Base-by-base conservation (phyloP, 2,888 invertebrate genomes). In the Hermodice carunculata region DNA sequence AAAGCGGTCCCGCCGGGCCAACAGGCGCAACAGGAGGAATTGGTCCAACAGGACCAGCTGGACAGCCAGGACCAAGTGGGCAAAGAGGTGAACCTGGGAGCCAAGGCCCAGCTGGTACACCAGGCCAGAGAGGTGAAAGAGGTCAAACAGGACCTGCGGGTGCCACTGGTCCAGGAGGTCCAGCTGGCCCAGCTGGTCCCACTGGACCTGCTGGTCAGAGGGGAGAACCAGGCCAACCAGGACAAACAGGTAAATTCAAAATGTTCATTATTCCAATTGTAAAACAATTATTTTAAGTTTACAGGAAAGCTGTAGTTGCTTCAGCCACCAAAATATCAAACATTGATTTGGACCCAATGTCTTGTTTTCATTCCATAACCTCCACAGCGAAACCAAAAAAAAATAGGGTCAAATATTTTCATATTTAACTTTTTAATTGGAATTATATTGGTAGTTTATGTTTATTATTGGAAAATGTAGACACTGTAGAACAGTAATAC, bases 101-200 rank as follows among this genome's bases (percentile, higher is more conserved):
- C 11, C 29, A 3, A 17, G 52, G 52, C 5, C 31, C 29, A 52
- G 19, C 61, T 49, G 66, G 66, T 28, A 5, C 48, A 14, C 49
- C 58, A 34, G 66, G 66, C 4, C 17, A 37, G 22, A 40, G 32
- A 28, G 61, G 52, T 14, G 14, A 53, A 49, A 19, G 49, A 24
- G 49, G 49, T 19, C 24, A n/a, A 4, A 29, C 43, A 26, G 67
- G 67, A 22, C 58, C 54, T 1, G 14, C 63, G 40, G 69, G 69
- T 28, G 44, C 66, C 19, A 19, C 61, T 42, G 69, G 69, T 37
- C 57, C 8, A 37, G 17, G 37, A 37, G 61, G 61, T 24, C 61
- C 28, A 43, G 37, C 53, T 22, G 70, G 61, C 31, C 62, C 71
- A 6, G 44, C 75, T 3, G 70, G 70, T n/a, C 19, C 31, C 28